Evolutionary conservation across 2,888 invertebrate genomes (phyloP).

Genomic region (Apotomis betuletana): DNA sequence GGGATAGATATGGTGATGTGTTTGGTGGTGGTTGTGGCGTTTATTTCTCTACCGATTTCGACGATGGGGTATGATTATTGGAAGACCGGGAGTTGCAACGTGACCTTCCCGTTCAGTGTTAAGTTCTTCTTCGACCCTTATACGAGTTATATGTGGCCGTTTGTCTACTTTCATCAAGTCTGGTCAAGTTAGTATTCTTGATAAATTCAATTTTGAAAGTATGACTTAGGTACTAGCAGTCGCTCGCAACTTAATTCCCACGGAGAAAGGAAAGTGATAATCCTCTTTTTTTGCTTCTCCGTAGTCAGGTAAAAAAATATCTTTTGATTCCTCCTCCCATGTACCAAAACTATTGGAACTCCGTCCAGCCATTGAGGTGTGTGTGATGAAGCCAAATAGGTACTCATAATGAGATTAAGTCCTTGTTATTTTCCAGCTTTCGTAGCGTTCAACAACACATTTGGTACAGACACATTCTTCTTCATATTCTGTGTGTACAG

Average conservation of each 20-base stretch:
- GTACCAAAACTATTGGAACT: no score
- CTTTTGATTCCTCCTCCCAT: no score
- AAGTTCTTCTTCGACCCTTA: slow-evolving; percentile 64
- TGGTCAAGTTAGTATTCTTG: slow-evolving; percentile 60
- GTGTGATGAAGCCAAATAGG: no score
- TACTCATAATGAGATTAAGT: no score
- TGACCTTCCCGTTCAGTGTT: slow-evolving; percentile 60
- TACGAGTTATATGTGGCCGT: slow-evolving; percentile 52
- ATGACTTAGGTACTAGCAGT: no score
- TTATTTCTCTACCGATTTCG: slow-evolving; percentile 57
- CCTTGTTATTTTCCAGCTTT: slow-evolving; percentile 54
- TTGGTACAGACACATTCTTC: slow-evolving; percentile 62
- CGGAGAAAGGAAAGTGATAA: no score
- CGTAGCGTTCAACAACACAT: slow-evolving; percentile 56
- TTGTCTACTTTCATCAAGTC: slow-evolving; percentile 64
- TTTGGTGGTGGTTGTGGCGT: slow-evolving; percentile 52
- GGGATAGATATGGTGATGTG: slow-evolving; percentile 49
- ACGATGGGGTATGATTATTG: slow-evolving; percentile 56
- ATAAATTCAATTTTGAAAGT: neutral
- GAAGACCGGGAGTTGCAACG: slow-evolving; percentile 50
- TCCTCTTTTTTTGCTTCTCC: no score
- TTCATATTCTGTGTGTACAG: slow-evolving; percentile 62
- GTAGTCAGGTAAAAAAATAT: no score
- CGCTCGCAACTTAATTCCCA: no score
- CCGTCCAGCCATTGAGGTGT: no score